Base-by-base conservation (phyloP, 2,113 vertebrate genomes). In the Miniopterus natalensis region DNA sequence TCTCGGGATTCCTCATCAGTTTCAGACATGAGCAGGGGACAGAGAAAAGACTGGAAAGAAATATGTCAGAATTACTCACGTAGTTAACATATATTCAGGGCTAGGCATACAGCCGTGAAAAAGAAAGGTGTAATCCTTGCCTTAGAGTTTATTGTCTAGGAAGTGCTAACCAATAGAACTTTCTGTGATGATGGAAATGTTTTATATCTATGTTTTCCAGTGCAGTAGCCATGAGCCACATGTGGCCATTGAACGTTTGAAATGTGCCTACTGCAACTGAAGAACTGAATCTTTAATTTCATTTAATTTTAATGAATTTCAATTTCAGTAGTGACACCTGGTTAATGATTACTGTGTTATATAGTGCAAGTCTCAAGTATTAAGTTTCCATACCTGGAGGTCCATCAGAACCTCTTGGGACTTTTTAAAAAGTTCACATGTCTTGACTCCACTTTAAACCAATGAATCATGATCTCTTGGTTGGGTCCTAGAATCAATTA, bases 1-100 rank as follows among this genome's bases (percentile, higher is more conserved):
- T 70, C 51, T 78, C 5, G 27, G 53, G 36, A 78, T 91, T 14
- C 21, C 49, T 17, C 17, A 51, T 55, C 47, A 49, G 51, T 92
- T 95, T 90, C 68, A 94, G 78, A 79, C n/a, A 40, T 65, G 49
- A 95, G 49, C 70, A 87, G 40, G 11, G 8, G 51, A 81, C 36
- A 71, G 61, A 96, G 71, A 92, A 95, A 77, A 86, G 36, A 68
- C 9, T 84, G 36, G 71, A 70, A 77, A 83, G 85, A 75, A 84
- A 71, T 66, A 49, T 47, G 21, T 55, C 21, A 78, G 31, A 92
- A 51, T 68, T 66, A 57, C 51, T 95, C 73, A 83, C 6, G 1
- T 90, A 61, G 57, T 59, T 92, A 80, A 27, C 25, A 45, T 40
- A 21, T 74, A 84, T 80, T 90, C 70, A 40, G 40, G 74, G 5